These are phyloP conservation scores for Caenorhabditis briggsae DNA, from an alignment of 1,140 invertebrate genomes.

Conservation along the genomic window DNA sequence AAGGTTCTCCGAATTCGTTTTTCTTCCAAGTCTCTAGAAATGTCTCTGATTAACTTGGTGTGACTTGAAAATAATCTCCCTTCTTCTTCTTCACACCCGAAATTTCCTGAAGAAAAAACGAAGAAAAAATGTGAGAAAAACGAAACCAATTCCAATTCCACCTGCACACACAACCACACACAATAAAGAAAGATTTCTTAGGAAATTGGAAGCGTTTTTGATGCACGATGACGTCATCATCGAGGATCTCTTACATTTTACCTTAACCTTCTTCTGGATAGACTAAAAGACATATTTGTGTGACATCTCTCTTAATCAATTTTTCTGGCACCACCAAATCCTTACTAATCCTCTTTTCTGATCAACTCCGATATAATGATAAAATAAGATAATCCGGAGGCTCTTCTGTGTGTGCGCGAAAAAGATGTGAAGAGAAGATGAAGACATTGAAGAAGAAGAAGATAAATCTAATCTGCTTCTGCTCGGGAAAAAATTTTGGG, in stretches of 20 bases:
- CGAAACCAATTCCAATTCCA: neutral
- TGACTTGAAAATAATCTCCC: too few relatives aligned
- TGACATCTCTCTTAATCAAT: neutral
- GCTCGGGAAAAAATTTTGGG: neutral
- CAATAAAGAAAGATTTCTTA: neutral
- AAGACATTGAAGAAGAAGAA: neutral
- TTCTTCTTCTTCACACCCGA: too few relatives aligned
- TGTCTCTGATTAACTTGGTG: too few relatives aligned
- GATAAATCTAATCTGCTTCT: slow-evolving; percentile 6
- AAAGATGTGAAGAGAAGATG: too few relatives aligned
- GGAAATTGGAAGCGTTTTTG: neutral
- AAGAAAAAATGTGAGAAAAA: neutral
- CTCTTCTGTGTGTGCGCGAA: neutral
- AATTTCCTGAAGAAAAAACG: neutral
- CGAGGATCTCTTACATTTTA: too few relatives aligned
- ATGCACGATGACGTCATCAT: neutral
- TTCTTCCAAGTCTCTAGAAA: too few relatives aligned
- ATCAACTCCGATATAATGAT: slow-evolving; percentile 19
- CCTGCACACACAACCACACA: neutral
- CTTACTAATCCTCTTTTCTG: slow-evolving; percentile 41
- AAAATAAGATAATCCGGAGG: slow-evolving; percentile 26
- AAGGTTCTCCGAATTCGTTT: too few relatives aligned
- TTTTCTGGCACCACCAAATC: slow-evolving; percentile 15
- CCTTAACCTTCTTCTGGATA: too few relatives aligned
- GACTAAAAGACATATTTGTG: too few relatives aligned